Evolutionary conservation across 2,888 invertebrate species (phyloP).

Genomic region (Germaria angustata): DNA sequence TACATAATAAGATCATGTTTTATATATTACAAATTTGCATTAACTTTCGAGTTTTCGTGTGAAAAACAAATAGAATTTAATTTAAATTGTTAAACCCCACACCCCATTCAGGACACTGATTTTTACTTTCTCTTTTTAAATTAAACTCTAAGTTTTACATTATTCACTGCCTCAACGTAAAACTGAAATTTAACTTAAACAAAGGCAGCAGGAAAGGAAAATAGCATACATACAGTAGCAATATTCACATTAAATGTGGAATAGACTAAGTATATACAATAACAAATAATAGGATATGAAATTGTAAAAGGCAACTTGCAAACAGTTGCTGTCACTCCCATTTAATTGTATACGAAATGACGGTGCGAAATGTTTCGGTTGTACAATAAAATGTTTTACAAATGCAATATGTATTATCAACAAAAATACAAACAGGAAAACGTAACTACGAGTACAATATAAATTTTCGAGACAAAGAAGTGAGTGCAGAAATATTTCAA

Average conservation of each 20-base stretch:
- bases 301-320: constrained; percentile 51
- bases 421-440: background rate
- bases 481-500: constrained; percentile 3
- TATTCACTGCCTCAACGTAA: constrained; percentile 6
- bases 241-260: constrained; percentile 14
- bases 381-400: constrained; percentile 59
- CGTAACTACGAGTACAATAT: background rate
- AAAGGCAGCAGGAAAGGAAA: background rate
- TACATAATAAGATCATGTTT: constrained; percentile 54
- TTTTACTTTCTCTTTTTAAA: background rate
- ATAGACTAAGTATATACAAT: constrained; percentile 23
- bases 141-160: background rate
- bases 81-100: constrained; percentile 48
- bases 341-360: constrained; percentile 76
- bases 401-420: constrained; percentile 52
- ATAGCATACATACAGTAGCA: background rate
- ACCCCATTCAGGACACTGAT: background rate
- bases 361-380: constrained; percentile 73
- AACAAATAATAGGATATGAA: constrained; percentile 10
- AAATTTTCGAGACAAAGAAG: background rate
- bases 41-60: constrained; percentile 25
- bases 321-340: constrained; percentile 68
- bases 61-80: constrained; percentile 57
- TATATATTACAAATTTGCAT: constrained; percentile 40
- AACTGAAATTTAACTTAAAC: background rate